Conservation (phyloP, 2,797 vertebrate species). For the Scolopax bukidnonensis region DNA sequence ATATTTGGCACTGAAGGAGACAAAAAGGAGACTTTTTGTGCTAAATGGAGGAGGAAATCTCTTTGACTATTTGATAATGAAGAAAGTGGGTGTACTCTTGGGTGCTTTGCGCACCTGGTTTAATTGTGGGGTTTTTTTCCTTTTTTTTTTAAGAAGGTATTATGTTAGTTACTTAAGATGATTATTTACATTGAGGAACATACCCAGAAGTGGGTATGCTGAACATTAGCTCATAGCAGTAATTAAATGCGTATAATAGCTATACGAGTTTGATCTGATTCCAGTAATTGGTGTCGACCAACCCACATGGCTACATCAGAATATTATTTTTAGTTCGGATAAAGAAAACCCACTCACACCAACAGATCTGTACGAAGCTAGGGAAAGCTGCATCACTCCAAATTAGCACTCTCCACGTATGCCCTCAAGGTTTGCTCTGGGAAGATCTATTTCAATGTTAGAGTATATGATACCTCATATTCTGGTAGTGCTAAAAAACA, state of each 20-base stretch:
- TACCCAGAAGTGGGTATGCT: not conserved
- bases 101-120: not conserved
- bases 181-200: not conserved
- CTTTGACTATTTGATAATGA: not conserved
- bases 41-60: not conserved
- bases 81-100: not conserved
- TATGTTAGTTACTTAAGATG: not conserved
- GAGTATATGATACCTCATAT: not conserved
- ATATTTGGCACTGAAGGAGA: not conserved
- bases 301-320: not conserved
- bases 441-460: not conserved
- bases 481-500: not conserved
- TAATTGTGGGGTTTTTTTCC: not conserved
- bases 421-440: not conserved
- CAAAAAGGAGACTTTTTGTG: not conserved
- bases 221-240: not conserved
- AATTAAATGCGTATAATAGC: not conserved
- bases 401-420: not conserved
- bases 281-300: not conserved
- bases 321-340: constrained; percentile 29
- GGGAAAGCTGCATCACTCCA: not conserved
- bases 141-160: not conserved
- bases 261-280: not conserved
- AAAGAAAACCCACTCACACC: not conserved
- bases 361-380: not conserved